Evolutionary conservation across 2,888 invertebrate genomes (phyloP), one percentile per base, ranked within the genome.

Genomic region (Lasioglossum malachurum): DNA sequence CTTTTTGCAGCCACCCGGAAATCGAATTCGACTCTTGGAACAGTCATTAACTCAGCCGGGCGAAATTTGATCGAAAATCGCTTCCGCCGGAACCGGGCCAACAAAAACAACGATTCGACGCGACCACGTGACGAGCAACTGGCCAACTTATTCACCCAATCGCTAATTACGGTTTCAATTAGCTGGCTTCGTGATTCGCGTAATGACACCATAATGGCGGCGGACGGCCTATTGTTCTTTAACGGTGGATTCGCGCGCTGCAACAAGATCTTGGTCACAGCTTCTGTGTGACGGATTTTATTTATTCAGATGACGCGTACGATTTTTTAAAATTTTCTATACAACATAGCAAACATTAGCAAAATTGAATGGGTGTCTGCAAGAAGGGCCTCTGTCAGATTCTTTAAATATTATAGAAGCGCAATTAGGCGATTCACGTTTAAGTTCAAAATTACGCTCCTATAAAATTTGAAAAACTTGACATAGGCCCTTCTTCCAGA

Each of bases 141-240:
- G n/a, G 27, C 35, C 64, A 46, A 75, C n/a, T 49, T 69, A 71
- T 75, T 71, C 57, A 31, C 74, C n/a, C 64, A 64, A 74, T 31
- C n/a, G 60, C 74, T 74, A 80, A 80, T 79, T 79, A 60, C n/a
- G 14, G 35, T 78, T 78, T 78, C 49, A 38, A 78, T 73, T 73
- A 19, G 78, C 57, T 46, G 44, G 44, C 35, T 38, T 8, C 27
- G 19, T 53, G 49, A 78, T 57, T 71, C 67, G 53, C 53, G 35
- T 41, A 71, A 78, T 71, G 38, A 0, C 44, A 8, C 60, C 64
- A 2, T 75, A 75, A 75, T 75, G 75, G 14, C 67, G n/a, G n/a
- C 41, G n/a, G n/a, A 23, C 23, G 23, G 16, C 16, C 46, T 19
- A 35, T 35, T 35, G 72, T 27, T 14, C 27, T 44, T 16, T 19